Conservation (phyloP, 1,140 invertebrate genomes). For the Leptinotarsa lineolata region DNA sequence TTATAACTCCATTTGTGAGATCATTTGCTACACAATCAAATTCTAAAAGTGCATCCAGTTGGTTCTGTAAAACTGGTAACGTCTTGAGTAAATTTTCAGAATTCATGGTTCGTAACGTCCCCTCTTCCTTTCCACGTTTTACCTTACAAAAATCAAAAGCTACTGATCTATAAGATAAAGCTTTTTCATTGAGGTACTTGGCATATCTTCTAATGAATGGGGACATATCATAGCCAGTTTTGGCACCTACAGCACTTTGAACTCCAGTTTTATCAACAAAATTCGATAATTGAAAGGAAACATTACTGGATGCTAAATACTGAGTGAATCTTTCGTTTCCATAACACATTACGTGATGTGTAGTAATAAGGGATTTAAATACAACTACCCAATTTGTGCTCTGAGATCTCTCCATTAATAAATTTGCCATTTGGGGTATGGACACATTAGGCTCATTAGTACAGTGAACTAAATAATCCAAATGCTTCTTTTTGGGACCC, state of each 20-base stretch:
- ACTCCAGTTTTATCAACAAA: conserved; percentile 96
- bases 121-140: conserved; percentile 97
- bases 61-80: conserved; percentile 91
- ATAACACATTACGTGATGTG: conserved; percentile 99
- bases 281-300: conserved; percentile 96
- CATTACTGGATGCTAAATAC: conserved; percentile 99
- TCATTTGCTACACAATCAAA: conserved; percentile 98
- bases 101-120: conserved; percentile 94
- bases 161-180: conserved; percentile 94
- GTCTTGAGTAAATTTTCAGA: conserved; percentile 97
- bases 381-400: conserved; percentile 98
- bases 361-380: conserved; percentile 97
- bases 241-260: conserved; percentile 66
- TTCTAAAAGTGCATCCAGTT: conserved; percentile 94
- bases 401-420: conserved; percentile 96
- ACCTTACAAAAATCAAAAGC: conserved; percentile 99
- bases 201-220: conserved; percentile 98
- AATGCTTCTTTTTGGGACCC: conserved; percentile 99
- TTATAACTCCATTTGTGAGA: conserved; percentile 97
- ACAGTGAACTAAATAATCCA: conserved; percentile 99
- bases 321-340: conserved; percentile 99
- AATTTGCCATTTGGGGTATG: conserved; percentile 97
- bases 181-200: conserved; percentile 99
- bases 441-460: conserved; percentile 99
- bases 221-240: conserved; percentile 98